A percentile compares a stretch with the other conserved stretches of the same genome.
Conservation (phyloP, 1,140 invertebrate genomes). For the Odontomachus brunneus region DNA sequence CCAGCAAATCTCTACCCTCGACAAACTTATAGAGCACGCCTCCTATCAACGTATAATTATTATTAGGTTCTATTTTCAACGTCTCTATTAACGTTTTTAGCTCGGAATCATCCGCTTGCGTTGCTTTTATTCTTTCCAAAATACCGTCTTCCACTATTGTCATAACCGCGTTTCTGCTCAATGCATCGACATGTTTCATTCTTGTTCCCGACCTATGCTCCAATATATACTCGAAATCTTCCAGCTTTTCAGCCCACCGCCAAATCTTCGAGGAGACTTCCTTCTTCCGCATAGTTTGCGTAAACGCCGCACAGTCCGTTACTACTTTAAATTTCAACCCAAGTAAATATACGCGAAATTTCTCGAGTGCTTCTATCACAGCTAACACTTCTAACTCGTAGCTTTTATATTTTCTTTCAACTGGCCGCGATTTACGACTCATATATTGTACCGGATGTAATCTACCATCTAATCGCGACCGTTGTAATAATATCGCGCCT, state of each 20-base stretch:
- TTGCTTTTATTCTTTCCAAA: not conserved
- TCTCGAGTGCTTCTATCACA: not conserved
- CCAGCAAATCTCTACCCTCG: not conserved
- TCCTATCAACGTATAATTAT: not conserved
- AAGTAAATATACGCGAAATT: constrained; percentile 6
- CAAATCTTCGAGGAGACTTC: not conserved
- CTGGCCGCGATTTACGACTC: not conserved
- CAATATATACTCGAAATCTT: constrained; percentile 32
- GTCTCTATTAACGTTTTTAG: not conserved
- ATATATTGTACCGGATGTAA: not conserved
- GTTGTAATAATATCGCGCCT: constrained; percentile 13
- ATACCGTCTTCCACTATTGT: not conserved
- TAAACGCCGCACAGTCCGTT: not conserved
- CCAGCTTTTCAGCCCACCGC: not conserved
- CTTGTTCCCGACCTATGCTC: constrained; percentile 33
- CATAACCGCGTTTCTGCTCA: constrained; percentile 29
- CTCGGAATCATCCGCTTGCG: constrained; percentile 17
- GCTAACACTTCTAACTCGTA: constrained; percentile 24
- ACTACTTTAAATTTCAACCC: constrained; percentile 8
- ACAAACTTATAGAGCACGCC: constrained; percentile 11
- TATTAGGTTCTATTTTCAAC: constrained; percentile 2
- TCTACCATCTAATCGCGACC: not conserved
- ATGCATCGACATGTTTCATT: constrained; percentile 45
- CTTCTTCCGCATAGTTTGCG: constrained; percentile 12
- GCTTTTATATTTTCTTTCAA: constrained; percentile 5